Base-by-base conservation (phyloP, 2,888 invertebrate species). In the Dioctria linearis region DNA sequence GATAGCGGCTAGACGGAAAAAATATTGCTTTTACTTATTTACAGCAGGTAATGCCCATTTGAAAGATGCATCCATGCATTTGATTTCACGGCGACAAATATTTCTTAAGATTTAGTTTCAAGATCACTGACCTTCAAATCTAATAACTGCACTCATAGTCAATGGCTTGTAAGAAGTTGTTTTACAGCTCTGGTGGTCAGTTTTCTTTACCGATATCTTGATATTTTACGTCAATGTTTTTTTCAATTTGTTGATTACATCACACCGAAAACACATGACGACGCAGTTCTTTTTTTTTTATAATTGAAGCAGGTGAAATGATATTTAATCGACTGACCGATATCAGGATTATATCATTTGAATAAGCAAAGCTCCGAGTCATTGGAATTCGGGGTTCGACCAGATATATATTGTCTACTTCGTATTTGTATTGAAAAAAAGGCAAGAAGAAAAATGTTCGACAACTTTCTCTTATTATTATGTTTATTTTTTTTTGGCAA, bases 291-390 rank as follows among this genome's bases (percentile, higher is more conserved):
- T 71, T 71, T 71, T 71, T 37, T 71, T 71, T 54, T 40, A 37
- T 8, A 11, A 54, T 25, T 6, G 54, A n/a, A 4, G 54, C 71
- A 73, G 73, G 73, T 73, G 59, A 42, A 57, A 54, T 42, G 39
- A 57, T 73, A 40, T 67, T 40, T 25, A 13, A 13, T 37, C 57
- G 54, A 3, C 54, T 25, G 25, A 54, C 11, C 54, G n/a, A 54
- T 54, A 11, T 54, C 54, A 42, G 73, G 25, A 25, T 73, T 73
- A 73, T 73, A 57, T 73, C 73, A 73, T 73, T 73, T 73, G 73
- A 73, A 73, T 73, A 73, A 73, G 73, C 73, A 40, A 73, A 73
- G 57, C 51, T 73, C 40, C 57, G 42, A n/a, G 11, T n/a, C 11
- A n/a, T 54, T 46, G 6, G 54, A 11, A 11, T 54, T 54, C 11